Evolutionary conservation across 2,888 invertebrate species (phyloP), one percentile per base, ranked within the genome.

Genomic region (Rhodophaea formosa): DNA sequence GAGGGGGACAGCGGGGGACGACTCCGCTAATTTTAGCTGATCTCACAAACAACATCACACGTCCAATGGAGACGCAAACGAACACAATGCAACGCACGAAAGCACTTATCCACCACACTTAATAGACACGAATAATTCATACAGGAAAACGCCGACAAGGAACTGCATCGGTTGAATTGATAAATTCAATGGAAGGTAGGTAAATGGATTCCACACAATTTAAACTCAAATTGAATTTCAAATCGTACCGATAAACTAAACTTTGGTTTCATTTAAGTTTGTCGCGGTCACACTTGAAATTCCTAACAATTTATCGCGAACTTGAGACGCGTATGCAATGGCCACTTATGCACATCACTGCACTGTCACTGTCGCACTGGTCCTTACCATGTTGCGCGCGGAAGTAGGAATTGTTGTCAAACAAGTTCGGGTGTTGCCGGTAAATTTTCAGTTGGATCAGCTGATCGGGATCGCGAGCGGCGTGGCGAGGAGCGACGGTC

Each of bases 21-120:
- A 69, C 64, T 71, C 70, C 75, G 88, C 86, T 90, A 88, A 88
- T 84, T 86, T 90, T 90, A 89, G 86, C 82, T 71, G 74, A 80
- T 82, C 82, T 80, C 82, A 71, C 84, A 84, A 86, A 86, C 82
- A 85, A 51, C 35, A 51, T 35, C 16, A 35, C 51, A 51, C 17
- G 51, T 35, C 51, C 15, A 51, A 35, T 14, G 17, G 17, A 82
- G 79, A 75, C 70, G 75, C 70, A 72, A 72, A 74, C 78, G 68
- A 69, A 69, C 71, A 70, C 75, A 72, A 74, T 76, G 77, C 79
- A 80, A 69, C 65, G 61, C 60, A 60, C 60, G 62, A 59, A 30
- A 61, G 59, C 64, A 57, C 57, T 63, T 70, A 68, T 68, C 68
- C 29, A 59, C 58, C 51, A 16, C 16, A 57, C 15, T 53, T 39